phyloP scores from a whole-genome alignment of 2,797 vertebrate genomes.

The Rhabdophis nuchalis region DNA sequence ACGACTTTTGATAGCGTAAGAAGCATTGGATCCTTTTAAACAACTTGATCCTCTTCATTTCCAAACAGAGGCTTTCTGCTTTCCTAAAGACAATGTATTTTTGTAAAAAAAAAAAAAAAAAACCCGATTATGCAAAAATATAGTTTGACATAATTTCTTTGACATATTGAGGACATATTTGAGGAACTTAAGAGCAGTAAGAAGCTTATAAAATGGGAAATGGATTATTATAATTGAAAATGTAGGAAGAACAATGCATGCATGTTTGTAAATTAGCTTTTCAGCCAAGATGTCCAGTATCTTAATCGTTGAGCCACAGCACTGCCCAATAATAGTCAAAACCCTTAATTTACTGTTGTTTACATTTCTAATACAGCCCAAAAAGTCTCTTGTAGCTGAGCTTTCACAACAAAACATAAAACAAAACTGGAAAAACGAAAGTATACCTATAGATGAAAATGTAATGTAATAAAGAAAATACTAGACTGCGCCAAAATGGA shows the following conservation, averaged over 20 bases:
- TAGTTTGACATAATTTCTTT: background rate
- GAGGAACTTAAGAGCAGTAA: conserved; percentile 3
- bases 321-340: background rate
- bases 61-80: background rate
- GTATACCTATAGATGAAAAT: no score
- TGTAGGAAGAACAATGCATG: background rate
- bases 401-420: background rate
- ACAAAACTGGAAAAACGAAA: background rate
- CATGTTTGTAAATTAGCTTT: background rate
- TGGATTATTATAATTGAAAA: background rate
- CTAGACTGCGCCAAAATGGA: no score
- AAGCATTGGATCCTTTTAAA: background rate
- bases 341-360: background rate
- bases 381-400: background rate
- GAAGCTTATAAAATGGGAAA: background rate
- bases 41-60: background rate
- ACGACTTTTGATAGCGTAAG: background rate
- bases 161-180: conserved; percentile 11
- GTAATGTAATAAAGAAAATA: no score
- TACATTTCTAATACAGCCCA: background rate
- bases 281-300: background rate
- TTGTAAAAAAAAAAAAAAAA: background rate
- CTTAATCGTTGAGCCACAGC: background rate
- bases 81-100: background rate
- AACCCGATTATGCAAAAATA: conserved; percentile 20